These are phyloP conservation scores for Enteromius fasciolatus DNA, from an alignment of 2,797 vertebrate species.

Conservation along the genomic window DNA sequence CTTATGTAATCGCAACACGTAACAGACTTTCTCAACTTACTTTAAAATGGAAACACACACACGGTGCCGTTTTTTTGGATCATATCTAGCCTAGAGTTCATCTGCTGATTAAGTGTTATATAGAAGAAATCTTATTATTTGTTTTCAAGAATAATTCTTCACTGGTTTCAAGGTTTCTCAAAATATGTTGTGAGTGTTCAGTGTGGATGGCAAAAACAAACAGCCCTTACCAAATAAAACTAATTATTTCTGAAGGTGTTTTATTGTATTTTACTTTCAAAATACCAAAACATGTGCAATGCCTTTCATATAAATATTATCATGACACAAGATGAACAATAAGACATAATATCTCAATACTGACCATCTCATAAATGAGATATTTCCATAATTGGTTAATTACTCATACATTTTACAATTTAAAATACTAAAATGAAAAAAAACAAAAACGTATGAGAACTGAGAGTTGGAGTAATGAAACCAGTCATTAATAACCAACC, in stretches of 20 bases:
- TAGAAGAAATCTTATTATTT: background rate
- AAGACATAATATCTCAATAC: constrained; percentile 7
- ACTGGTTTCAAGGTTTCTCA: background rate
- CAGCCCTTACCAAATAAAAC: constrained; percentile 49
- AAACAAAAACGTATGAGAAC: background rate
- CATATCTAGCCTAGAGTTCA: background rate
- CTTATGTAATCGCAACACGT: constrained; percentile 53
- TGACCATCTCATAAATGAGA: background rate
- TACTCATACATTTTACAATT: background rate
- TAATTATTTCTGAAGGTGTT: background rate
- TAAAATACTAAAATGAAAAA: background rate
- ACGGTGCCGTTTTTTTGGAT: constrained; percentile 9
- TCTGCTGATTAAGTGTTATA: background rate
- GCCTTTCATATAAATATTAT: constrained; percentile 17
- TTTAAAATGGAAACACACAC: constrained; percentile 28
- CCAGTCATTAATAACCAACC: constrained; percentile 1
- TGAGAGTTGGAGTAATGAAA: background rate
- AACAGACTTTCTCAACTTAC: constrained; percentile 36
- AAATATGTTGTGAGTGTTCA: constrained; percentile 30
- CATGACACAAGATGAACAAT: constrained; percentile 3
- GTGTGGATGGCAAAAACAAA: constrained; percentile 16
- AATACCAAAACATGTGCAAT: constrained; percentile 10
- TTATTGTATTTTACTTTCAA: constrained; percentile 7
- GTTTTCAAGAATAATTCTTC: background rate
- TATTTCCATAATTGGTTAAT: background rate